These are phyloP conservation scores for Myripristis murdjan DNA, from an alignment of 2,797 vertebrate genomes.

Conservation along the genomic window DNA sequence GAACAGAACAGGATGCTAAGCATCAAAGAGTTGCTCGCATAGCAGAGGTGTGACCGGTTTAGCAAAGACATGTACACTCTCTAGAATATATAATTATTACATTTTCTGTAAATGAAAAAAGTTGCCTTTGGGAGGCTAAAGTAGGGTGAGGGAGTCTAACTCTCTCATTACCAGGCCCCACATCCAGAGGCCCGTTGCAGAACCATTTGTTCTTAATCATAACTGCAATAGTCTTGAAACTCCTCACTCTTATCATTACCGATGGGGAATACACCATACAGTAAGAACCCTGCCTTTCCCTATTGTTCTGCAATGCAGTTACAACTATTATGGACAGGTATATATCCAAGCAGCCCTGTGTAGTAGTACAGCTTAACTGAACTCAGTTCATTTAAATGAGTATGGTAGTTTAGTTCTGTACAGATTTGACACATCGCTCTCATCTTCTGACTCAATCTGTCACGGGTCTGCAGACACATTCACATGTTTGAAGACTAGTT, in stretches of 20 bases:
- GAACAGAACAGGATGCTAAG: conserved; percentile 83
- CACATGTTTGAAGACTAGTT: conserved; percentile 47
- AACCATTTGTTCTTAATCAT: conserved; percentile 19
- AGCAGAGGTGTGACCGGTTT: conserved; percentile 86
- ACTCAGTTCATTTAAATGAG: conserved; percentile 44
- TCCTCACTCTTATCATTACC: conserved; percentile 75
- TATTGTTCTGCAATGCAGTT: conserved; percentile 62
- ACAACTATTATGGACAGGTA: conserved; percentile 61
- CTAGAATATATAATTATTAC: conserved; percentile 69
- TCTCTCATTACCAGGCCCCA: background rate
- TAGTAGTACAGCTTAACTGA: conserved; percentile 58
- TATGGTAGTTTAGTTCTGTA: conserved; percentile 59
- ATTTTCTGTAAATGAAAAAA: conserved; percentile 68
- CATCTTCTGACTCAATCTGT: conserved; percentile 60
- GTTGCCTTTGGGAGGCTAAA: conserved; percentile 71
- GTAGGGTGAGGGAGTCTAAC: conserved; percentile 60
- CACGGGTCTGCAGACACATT: conserved; percentile 70
- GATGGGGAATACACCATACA: conserved; percentile 67
- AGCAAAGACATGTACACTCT: conserved; percentile 84
- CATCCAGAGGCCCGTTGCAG: background rate
- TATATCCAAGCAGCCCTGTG: conserved; percentile 65
- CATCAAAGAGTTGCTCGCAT: conserved; percentile 82
- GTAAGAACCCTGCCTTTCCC: conserved; percentile 74
- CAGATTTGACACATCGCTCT: conserved; percentile 76
- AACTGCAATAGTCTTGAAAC: conserved; percentile 65